Conservation (phyloP, 2,888 invertebrate species). For the Philaethria dido region DNA sequence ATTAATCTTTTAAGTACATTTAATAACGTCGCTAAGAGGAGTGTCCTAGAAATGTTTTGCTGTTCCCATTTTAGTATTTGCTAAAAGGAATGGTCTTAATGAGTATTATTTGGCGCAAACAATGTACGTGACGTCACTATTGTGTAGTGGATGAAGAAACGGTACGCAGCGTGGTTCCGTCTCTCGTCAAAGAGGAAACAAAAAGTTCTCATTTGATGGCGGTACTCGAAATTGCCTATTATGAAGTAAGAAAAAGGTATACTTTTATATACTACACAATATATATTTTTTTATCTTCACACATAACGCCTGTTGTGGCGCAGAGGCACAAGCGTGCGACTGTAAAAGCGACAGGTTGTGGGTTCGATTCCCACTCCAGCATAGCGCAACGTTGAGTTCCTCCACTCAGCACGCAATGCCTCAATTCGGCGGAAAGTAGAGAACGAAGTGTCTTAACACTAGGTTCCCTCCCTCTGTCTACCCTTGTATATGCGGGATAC, state of each 20-base stretch:
- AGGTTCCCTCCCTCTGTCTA: too few relatives aligned
- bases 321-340: too few relatives aligned
- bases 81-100: constrained; percentile 19
- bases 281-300: too few relatives aligned
- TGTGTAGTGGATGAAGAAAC: constrained; percentile 1
- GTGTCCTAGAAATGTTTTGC: constrained; percentile 14
- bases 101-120: constrained; percentile 20
- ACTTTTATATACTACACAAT: too few relatives aligned
- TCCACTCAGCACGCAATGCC: too few relatives aligned
- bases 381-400: too few relatives aligned
- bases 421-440: too few relatives aligned
- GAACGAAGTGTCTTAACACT: too few relatives aligned
- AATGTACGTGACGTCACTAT: constrained; percentile 16
- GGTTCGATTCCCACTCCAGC: too few relatives aligned
- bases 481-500: too few relatives aligned
- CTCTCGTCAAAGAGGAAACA: constrained; percentile 1
- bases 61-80: constrained; percentile 12
- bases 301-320: too few relatives aligned
- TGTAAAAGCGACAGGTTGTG: too few relatives aligned
- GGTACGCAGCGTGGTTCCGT: constrained; percentile 10
- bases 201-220: not conserved
- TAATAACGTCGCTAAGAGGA: constrained; percentile 27
- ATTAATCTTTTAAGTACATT: constrained; percentile 43
- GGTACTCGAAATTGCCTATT: not conserved
- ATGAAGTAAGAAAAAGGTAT: not conserved